Evolutionary conservation across 1,140 invertebrate genomes (phyloP), one percentile per base, ranked within the genome.

Genomic region (Elysia chlorotica): DNA sequence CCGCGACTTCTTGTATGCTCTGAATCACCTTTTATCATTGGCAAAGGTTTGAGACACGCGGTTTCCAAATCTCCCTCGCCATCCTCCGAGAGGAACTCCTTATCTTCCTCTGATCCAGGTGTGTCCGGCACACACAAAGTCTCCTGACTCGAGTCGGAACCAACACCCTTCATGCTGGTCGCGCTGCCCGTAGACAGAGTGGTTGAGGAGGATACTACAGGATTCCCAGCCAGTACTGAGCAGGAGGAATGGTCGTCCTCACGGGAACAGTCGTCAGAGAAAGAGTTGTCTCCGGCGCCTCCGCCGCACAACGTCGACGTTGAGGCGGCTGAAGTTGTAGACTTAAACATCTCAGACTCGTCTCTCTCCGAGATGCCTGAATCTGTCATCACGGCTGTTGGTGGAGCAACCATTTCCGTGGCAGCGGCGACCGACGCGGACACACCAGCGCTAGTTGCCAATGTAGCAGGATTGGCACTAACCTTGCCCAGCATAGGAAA

Each of bases 311-410:
- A 25, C 5, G 69, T 71, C 28, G 59, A 71, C n/a, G 67, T 4
- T 65, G 68, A 70, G 30, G 36, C 70, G 23, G 65, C 63, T 19
- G 5, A 48, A n/a, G 65, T 30, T 56, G 48, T 71, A 23, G 41
- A 65, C 1, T 59, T 48, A 67, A 79, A 74, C n/a, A n/a, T n/a
- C n/a, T n/a, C n/a, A n/a, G n/a, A n/a, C n/a, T n/a, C n/a, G 17
- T 73, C 75, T 63, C 71, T 72, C 4, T 79, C 75, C 3, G 78
- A 81, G 1, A 83, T 83, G 1, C 81, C 81, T 65, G 81, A 83
- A 65, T 83, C 81, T 0, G 76, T 79, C 81, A 83, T 81, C 5
- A 76, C 65, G n/a, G n/a, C n/a, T n/a, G n/a, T n/a, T n/a, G n/a
- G n/a, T n/a, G n/a, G n/a, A n/a, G n/a, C n/a, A n/a, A n/a, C n/a